Percentiles rank a stretch among this genome's conserved stretches.
phyloP scores from a whole-genome alignment of 1,140 invertebrate genomes.

The Telenomus remus region DNA sequence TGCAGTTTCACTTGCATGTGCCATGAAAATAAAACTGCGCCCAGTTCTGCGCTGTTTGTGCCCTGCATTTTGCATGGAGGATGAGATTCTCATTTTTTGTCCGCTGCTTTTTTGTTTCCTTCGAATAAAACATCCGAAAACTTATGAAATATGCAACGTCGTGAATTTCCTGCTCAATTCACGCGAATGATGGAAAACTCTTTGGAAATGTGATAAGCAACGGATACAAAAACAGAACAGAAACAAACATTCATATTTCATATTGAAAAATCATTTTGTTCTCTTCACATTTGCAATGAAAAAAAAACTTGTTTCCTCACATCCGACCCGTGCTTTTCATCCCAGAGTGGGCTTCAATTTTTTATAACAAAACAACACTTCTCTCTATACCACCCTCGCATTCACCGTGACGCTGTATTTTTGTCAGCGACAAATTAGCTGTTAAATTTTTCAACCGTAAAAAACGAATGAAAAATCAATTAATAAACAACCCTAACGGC shows the following conservation, averaged over 20 bases:
- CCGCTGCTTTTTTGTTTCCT: not conserved
- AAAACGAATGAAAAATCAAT: too few relatives aligned
- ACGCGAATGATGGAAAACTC: not conserved
- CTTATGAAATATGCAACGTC: slow-evolving; percentile 2
- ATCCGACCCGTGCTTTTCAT: not conserved
- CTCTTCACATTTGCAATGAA: not conserved
- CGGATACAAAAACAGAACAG: not conserved
- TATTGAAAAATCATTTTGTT: not conserved
- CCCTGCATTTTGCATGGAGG: not conserved
- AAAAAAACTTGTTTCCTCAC: not conserved
- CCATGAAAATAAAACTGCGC: not conserved
- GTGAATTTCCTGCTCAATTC: not conserved
- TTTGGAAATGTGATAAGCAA: slow-evolving; percentile 1
- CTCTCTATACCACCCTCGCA: not conserved
- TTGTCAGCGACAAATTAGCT: too few relatives aligned
- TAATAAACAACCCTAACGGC: too few relatives aligned
- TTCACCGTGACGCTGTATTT: not conserved
- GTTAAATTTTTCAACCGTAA: too few relatives aligned
- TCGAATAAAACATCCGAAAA: not conserved
- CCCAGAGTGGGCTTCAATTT: not conserved
- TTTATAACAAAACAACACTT: not conserved
- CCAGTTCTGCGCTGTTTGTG: not conserved
- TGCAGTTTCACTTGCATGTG: not conserved
- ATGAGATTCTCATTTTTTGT: too few relatives aligned
- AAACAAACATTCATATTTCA: not conserved